Evolutionary conservation across 2,888 invertebrate genomes (phyloP), one percentile per base, ranked within the genome.

Genomic region (Alloplasta piceator): DNA sequence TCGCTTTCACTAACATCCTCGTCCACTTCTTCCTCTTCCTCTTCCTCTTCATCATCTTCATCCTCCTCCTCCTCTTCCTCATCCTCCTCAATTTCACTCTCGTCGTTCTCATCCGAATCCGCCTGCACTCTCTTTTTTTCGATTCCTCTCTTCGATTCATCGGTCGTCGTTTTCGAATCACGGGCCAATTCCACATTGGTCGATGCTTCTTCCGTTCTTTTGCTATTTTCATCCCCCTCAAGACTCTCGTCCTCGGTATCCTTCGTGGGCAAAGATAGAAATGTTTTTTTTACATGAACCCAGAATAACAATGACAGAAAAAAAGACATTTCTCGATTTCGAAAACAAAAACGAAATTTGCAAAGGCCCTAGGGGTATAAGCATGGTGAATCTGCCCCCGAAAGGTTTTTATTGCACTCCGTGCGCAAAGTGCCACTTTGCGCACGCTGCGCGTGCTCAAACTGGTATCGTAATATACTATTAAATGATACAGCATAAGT

Each of bases 81-180:
- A 43, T 85, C 86, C 3, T 89, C 88, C 73, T 89, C 89, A 6
- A 85, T 26, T 39, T 66, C 41, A 10, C 52, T 66, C 5, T 63
- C 87, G 60, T 86, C 88, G 77, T 91, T 90, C 68, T 90, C 91
- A 61, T 86, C 85, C 52, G 85, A 82, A 50, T 86, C 82, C 61
- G 83, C 83, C n/a, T 82, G 84, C n/a, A 82, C 80, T 26, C 84
- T 79, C 2, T 83, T 48, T 7, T 84, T 79, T 52, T 82, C 85
- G 9, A 78, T 75, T 61, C 82, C 75, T 46, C 84, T 82, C 6
- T 85, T 85, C 7, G 79, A 80, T 6, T 84, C 84, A 7, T 73
- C 55, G 12, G 14, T 7, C 7, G 16, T 63, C 52, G 39, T 46
- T 46, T 56, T 56, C 48, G 67, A 78, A 10, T 67, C 50, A 9